Base-by-base conservation (phyloP, 1,140 invertebrate species). In the Dreissena polymorpha region DNA sequence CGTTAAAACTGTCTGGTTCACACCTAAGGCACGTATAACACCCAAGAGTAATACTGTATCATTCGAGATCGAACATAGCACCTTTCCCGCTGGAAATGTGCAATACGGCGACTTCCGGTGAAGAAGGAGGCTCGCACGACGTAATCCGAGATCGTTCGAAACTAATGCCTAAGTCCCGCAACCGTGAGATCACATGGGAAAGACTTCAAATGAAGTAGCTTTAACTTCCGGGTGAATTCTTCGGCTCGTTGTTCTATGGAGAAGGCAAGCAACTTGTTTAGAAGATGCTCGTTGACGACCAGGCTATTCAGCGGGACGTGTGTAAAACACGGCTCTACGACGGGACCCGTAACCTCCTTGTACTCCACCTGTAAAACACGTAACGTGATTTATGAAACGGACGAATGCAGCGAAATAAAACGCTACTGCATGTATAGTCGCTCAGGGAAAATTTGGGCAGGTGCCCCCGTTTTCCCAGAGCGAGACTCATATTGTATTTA, bases 201-300 rank as follows among this genome's bases (percentile, higher is more conserved):
- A 63, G 29, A 53, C 7, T 16, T 88, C 84, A 29, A 64, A 67
- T 23, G 88, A 84, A 60, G 57, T 39, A 39, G 2, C 21, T 60
- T 2, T 23, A 60, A 23, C n/a, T 50, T 80, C 7, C 64, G 57
- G 25, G 65, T 65, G 27, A 76, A 75, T 51, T 70, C 69, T 13
- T 76, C 64, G 5, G 13, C 50, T 5, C 55, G 23, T 10, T 89
- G 70, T 18, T 68, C 72, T 10, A 83, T 53, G 60, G 67, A 70
- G 53, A 83, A 71, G 10, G 64, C 8, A n/a, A 63, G 27, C 12
- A 29, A 3, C 71, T 76, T 76, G 50, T n/a, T n/a, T n/a, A n/a
- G n/a, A n/a, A n/a, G n/a, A 23, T 71, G 64, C 49, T 83, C 81
- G 39, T 83, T 83, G 25, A 72, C 23, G 14, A 76, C 27, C 23